Evolutionary conservation across 2,797 vertebrate genomes (phyloP).

Genomic region (Rhabdophis nuchalis): DNA sequence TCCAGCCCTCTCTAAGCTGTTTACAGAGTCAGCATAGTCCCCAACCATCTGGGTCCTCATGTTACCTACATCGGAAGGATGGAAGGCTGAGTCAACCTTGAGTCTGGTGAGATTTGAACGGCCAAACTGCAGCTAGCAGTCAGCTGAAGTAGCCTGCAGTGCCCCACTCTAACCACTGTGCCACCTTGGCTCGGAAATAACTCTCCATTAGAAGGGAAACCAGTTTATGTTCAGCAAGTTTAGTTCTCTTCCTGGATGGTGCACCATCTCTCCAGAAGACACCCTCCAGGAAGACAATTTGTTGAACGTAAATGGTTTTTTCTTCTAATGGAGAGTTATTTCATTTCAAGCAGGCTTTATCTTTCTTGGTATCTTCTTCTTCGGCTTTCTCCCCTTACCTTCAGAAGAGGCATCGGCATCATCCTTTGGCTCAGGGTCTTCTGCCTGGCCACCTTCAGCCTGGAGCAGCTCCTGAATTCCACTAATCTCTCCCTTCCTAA

Average conservation of each 20-base stretch:
- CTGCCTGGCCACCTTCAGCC: not conserved
- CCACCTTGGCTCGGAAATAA: not conserved
- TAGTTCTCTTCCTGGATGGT: not conserved
- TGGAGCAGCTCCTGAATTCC: not conserved
- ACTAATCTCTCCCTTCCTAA: not conserved
- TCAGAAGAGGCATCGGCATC: conserved; percentile 18
- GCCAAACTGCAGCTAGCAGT: too few species aligned
- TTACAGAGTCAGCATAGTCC: too few species aligned
- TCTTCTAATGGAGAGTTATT: not conserved
- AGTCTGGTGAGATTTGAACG: too few species aligned
- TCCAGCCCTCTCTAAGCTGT: too few species aligned
- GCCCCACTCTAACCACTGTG: too few species aligned
- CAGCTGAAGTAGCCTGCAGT: too few species aligned
- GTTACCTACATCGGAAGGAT: too few species aligned
- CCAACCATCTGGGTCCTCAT: too few species aligned
- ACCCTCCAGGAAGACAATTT: not conserved
- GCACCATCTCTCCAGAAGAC: not conserved
- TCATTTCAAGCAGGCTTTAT: not conserved
- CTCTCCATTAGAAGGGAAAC: not conserved
- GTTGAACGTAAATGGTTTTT: not conserved
- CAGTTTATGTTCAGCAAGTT: not conserved
- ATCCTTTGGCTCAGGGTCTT: conserved; percentile 63
- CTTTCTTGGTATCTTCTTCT: not conserved
- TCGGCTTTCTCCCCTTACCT: not conserved
- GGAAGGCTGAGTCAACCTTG: too few species aligned